Percentiles rank a stretch among this genome's conserved stretches.
Conservation (phyloP, 2,113 vertebrate genomes). For the Gallinago paraguaiae region DNA sequence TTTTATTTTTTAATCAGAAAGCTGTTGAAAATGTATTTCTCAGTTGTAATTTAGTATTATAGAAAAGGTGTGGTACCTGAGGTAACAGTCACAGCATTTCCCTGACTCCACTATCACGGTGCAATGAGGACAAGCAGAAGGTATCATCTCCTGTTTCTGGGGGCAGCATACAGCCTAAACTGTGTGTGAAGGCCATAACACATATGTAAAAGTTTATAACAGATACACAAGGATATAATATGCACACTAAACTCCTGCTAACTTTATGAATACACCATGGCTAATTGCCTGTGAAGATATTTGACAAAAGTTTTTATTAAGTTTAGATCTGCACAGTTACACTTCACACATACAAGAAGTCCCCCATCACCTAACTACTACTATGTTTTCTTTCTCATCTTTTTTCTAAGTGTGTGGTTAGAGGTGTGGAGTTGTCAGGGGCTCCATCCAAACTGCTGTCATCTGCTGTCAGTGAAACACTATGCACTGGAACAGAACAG, state of each 20-base stretch:
- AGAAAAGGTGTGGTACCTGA: background rate
- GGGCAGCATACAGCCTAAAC: background rate
- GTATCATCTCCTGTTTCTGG: background rate
- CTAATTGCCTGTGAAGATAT: background rate
- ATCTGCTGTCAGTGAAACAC: background rate
- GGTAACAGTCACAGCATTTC: background rate
- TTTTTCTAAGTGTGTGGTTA: background rate
- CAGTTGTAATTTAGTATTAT: background rate
- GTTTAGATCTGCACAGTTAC: background rate
- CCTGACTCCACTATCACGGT: background rate
- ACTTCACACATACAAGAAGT: background rate
- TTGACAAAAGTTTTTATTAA: background rate
- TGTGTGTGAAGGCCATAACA: fast-evolving
- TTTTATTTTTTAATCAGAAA: background rate
- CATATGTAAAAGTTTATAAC: background rate
- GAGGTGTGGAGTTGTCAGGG: background rate
- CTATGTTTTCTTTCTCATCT: background rate
- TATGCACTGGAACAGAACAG: background rate
- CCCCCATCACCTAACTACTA: background rate
- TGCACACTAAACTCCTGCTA: fast-evolving
- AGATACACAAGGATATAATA: background rate
- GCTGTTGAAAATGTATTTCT: background rate
- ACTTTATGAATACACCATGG: background rate
- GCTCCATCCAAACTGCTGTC: background rate
- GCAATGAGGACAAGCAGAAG: background rate